Conservation (phyloP, 1,140 invertebrate genomes). For the Lordiphosa collinella region DNA sequence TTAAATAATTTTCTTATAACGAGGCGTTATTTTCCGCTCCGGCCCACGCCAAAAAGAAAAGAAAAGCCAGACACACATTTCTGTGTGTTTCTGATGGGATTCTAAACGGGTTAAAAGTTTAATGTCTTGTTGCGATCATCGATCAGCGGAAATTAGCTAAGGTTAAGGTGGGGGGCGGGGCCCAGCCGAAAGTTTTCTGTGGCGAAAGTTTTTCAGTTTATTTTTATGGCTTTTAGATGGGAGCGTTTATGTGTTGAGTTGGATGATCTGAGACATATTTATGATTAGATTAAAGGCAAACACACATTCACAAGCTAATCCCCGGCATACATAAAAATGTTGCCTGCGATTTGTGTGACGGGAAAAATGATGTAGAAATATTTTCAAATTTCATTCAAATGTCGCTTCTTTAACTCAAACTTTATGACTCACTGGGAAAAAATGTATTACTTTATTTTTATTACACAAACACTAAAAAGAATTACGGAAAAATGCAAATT, state of each 20-base stretch:
- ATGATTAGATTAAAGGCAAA: constrained; percentile 44
- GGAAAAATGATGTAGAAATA: neutral
- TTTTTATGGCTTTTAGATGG: constrained; percentile 64
- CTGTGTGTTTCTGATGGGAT: constrained; percentile 32
- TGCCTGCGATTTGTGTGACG: neutral
- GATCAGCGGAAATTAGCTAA: constrained; percentile 47
- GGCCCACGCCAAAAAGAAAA: constrained; percentile 55
- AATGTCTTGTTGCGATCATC: constrained; percentile 50
- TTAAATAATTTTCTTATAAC: constrained; percentile 66
- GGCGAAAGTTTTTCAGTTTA: constrained; percentile 52
- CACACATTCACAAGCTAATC: constrained; percentile 30
- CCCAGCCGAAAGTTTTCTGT: constrained; percentile 39
- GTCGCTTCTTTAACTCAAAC: constrained; percentile 14
- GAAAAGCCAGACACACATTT: constrained; percentile 25
- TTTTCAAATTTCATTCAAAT: neutral
- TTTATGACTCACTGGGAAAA: constrained; percentile 1
- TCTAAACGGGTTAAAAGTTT: constrained; percentile 71
- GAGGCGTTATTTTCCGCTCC: constrained; percentile 49
- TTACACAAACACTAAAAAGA: constrained; percentile 54
- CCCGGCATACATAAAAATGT: constrained; percentile 2
- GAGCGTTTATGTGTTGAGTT: constrained; percentile 56
- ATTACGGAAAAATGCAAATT: constrained; percentile 56
- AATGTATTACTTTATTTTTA: constrained; percentile 47
- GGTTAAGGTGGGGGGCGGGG: neutral
- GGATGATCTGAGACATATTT: constrained; percentile 56